Evolutionary conservation across 2,113 vertebrate genomes (phyloP).

Genomic region (Dicaeum eximium): DNA sequence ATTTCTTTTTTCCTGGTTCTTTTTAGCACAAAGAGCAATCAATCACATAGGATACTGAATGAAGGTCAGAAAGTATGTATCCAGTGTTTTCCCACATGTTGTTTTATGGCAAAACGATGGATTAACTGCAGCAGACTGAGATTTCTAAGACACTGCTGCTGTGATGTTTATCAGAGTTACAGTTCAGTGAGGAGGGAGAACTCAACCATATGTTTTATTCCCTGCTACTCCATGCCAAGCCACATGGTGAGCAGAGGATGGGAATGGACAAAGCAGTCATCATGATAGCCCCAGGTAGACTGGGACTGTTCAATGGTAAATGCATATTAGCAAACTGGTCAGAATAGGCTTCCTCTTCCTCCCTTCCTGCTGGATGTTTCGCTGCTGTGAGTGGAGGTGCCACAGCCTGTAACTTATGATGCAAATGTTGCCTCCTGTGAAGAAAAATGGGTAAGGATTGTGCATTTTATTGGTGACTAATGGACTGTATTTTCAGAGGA

Average conservation of each 20-base stretch:
- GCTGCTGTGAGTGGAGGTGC: not conserved
- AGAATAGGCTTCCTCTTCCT: not conserved
- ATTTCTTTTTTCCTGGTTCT: not conserved
- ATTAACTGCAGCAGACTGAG: not conserved
- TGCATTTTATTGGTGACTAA: not conserved
- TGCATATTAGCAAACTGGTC: not conserved
- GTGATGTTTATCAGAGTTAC: not conserved
- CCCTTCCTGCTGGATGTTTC: not conserved
- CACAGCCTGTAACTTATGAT: not conserved
- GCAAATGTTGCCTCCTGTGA: not conserved
- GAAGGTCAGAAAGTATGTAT: not conserved
- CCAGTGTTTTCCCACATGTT: not conserved
- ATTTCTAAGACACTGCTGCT: not conserved
- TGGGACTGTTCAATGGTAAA: not conserved
- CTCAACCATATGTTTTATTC: not conserved
- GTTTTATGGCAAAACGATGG: not conserved
- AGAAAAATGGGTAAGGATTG: not conserved
- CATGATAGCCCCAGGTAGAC: not conserved
- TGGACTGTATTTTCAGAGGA: not conserved
- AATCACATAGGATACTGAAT: not conserved
- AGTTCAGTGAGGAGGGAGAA: not conserved
- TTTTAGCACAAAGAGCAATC: not conserved
- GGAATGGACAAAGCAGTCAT: not conserved
- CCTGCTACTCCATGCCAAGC: not conserved
- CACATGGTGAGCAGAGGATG: not conserved